Evolutionary conservation across 2,888 invertebrate genomes (phyloP), one percentile per base, ranked within the genome.

Genomic region (Chesias legatella): DNA sequence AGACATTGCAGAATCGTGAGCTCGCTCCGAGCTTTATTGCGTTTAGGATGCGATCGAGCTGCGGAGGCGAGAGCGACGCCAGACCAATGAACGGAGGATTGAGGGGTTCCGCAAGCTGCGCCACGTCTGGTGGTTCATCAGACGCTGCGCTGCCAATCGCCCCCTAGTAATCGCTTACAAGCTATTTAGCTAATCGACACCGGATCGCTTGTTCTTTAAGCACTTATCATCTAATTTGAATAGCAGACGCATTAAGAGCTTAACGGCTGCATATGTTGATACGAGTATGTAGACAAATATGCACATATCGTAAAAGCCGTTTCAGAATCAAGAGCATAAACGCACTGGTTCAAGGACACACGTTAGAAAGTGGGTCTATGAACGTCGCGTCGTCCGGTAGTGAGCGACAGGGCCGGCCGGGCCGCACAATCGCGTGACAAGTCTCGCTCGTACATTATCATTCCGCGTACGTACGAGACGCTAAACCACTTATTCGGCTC

Each of bases 401-500:
- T 61, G 73, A 70, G n/a, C n/a, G n/a, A n/a, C n/a, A n/a, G n/a
- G n/a, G n/a, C n/a, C n/a, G n/a, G n/a, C 74, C 65, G 58, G 59
- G 63, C 60, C 64, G 57, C 59, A 64, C 75, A 71, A 75, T 84
- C 68, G 79, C 79, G 75, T 79, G 79, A 73, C 78, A 78, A 73
- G 79, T 76, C 73, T 74, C 70, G 59, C 69, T 67, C 63, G 58
- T 67, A 73, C 78, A 85, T 88, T 84, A 84, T 82, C 73, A 86
- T 86, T 84, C 85, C 73, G 74, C 72, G 75, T 82, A 81, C 82
- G 77, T n/a, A n/a, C n/a, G n/a, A n/a, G n/a, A 77, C 66, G 75
- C 67, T 81, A 83, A 85, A 86, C 77, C 80, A 79, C 84, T 84
- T 84, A 85, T 86, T 86, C 84, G 85, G 84, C 74, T 71, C 67